Conservation (phyloP, 2,797 vertebrate species). For the Cryptoblepharus egeriae region DNA sequence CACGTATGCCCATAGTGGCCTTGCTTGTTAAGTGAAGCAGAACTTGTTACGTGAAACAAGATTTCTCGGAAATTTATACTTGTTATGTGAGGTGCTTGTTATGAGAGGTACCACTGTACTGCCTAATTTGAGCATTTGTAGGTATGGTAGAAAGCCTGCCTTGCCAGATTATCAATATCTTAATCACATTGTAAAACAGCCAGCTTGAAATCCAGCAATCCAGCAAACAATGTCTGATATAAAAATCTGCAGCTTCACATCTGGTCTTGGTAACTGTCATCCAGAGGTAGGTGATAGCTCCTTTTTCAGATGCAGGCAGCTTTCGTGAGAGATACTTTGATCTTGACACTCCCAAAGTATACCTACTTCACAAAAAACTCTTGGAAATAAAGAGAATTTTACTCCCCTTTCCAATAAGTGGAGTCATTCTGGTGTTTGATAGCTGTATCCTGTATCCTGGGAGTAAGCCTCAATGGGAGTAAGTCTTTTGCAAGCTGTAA, state of each 20-base stretch:
- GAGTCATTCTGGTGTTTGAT: background rate
- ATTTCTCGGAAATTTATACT: too few species aligned
- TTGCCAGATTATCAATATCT: constrained; percentile 52
- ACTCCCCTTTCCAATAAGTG: background rate
- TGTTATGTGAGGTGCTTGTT: too few species aligned
- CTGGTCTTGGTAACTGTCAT: constrained; percentile 62
- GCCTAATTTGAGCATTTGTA: constrained; percentile 32
- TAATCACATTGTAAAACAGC: constrained; percentile 54
- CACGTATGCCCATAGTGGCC: too few species aligned
- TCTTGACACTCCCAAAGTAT: background rate
- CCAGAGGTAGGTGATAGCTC: constrained; percentile 53
- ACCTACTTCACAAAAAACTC: background rate
- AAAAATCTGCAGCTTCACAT: constrained; percentile 60
- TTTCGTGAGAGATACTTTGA: background rate
- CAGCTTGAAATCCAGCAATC: constrained; percentile 56
- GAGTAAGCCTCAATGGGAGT: too few species aligned
- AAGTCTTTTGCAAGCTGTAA: too few species aligned
- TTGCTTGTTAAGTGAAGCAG: too few species aligned
- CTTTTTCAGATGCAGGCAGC: background rate
- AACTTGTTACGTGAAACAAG: too few species aligned
- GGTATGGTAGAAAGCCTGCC: constrained; percentile 45
- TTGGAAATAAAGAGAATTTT: background rate
- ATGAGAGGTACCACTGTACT: too few species aligned
- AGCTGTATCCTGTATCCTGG: too few species aligned
- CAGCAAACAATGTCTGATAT: constrained; percentile 40